These are phyloP conservation scores for Ploceus nigricollis DNA, from an alignment of 2,113 vertebrate species.

Conservation along the genomic window DNA sequence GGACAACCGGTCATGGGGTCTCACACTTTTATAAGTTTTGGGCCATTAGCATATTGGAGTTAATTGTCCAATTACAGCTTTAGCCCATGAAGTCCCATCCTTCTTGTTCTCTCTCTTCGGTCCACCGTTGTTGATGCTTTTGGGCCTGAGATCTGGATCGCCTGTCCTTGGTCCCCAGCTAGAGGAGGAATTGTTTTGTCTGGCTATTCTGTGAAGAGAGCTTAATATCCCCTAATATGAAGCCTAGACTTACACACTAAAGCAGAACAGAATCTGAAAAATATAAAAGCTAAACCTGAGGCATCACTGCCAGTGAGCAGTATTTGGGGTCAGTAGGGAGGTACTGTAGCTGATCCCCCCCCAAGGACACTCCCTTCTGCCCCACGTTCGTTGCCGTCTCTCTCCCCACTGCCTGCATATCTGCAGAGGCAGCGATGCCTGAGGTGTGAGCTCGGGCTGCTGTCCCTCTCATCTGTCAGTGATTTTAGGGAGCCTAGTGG, in stretches of 20 bases:
- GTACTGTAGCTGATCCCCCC: fast-evolving
- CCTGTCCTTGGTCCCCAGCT: neutral
- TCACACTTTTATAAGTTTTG: neutral
- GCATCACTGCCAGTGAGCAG: neutral
- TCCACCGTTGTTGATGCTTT: neutral
- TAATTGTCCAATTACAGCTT: neutral
- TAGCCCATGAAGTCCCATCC: neutral
- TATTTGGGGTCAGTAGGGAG: neutral
- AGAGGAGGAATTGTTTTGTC: neutral
- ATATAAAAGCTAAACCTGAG: neutral
- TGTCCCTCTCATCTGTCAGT: neutral
- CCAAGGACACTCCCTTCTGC: neutral
- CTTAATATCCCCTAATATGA: neutral
- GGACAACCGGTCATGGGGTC: fast-evolving
- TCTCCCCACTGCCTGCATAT: neutral
- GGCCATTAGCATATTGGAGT: neutral
- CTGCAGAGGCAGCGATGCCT: neutral
- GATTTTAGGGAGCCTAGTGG: neutral
- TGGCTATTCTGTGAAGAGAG: neutral
- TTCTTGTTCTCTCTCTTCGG: neutral
- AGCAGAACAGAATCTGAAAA: neutral
- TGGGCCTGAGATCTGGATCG: neutral
- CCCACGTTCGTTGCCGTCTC: neutral
- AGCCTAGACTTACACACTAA: neutral
- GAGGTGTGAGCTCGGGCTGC: neutral